phyloP scores from a whole-genome alignment of 2,113 vertebrate species.

The rat (Rattus norvegicus) region DNA sequence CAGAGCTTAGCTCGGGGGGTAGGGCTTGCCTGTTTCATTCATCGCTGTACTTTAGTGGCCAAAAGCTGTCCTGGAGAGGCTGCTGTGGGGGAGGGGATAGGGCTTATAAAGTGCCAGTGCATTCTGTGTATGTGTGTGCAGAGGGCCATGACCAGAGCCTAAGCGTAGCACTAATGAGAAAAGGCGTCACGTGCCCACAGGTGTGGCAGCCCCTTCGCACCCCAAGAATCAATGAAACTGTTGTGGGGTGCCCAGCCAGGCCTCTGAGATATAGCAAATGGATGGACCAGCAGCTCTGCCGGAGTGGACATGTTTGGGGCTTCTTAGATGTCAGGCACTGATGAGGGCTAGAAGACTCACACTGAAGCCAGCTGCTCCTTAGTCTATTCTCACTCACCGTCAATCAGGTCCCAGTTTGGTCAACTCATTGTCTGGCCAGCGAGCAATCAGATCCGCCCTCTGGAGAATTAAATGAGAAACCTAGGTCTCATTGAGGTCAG shows the following conservation, averaged over 20 bases:
- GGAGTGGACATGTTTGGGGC: background rate
- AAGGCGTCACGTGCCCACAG: background rate
- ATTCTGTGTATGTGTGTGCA: no score
- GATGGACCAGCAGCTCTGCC: background rate
- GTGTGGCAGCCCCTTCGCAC: background rate
- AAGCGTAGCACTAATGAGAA: background rate
- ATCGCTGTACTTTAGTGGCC: background rate
- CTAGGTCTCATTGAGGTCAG: background rate
- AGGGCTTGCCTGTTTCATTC: background rate
- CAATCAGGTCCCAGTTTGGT: background rate
- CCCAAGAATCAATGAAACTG: background rate
- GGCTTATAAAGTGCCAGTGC: background rate
- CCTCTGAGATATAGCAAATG: background rate
- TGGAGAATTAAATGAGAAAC: background rate
- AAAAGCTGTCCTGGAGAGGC: background rate
- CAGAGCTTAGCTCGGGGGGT: background rate
- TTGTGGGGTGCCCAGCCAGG: background rate
- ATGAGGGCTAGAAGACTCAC: background rate
- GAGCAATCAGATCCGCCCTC: background rate
- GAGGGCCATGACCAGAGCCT: background rate
- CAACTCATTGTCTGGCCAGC: background rate
- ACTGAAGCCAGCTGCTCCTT: no score
- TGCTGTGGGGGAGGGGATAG: background rate
- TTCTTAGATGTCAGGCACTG: background rate
- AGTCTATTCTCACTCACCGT: background rate